Percentiles rank a stretch among this genome's conserved stretches.
Conservation (phyloP, 2,888 invertebrate genomes). For the Shargacucullia verbasci region DNA sequence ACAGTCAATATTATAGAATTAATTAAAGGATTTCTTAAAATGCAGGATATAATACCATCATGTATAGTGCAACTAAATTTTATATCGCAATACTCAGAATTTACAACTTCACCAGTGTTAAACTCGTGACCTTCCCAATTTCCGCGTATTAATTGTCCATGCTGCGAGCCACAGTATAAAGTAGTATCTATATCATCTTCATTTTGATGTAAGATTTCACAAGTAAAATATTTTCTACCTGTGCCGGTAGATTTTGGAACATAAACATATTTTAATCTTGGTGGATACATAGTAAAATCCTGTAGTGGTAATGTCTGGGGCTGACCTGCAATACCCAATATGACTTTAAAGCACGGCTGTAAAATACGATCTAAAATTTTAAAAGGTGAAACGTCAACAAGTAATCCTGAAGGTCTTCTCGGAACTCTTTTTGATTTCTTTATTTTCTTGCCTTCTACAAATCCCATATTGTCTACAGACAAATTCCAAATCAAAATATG, state of each 20-base stretch:
- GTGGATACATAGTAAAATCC: slow-evolving; percentile 77
- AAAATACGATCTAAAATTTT: slow-evolving; percentile 90
- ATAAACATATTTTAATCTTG: slow-evolving; percentile 73
- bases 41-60: slow-evolving; percentile 91
- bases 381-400: slow-evolving; percentile 89
- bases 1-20: slow-evolving; percentile 91
- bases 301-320: slow-evolving; percentile 80
- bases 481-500: slow-evolving; percentile 92
- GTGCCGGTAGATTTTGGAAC: slow-evolving; percentile 68
- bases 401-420: slow-evolving; percentile 88
- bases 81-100: slow-evolving; percentile 88
- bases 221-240: slow-evolving; percentile 80
- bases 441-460: slow-evolving; percentile 74
- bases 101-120: slow-evolving; percentile 89
- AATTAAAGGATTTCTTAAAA: slow-evolving; percentile 90
- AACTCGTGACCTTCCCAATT: slow-evolving; percentile 92
- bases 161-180: slow-evolving; percentile 79
- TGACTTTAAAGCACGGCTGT: slow-evolving; percentile 90
- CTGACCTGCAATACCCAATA: slow-evolving; percentile 81
- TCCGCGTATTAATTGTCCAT: slow-evolving; percentile 81
- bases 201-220: slow-evolving; percentile 70
- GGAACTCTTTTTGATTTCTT: slow-evolving; percentile 83
- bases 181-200: slow-evolving; percentile 71
- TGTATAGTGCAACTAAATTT: slow-evolving; percentile 89
- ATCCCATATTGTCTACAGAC: slow-evolving; percentile 80